Base-by-base conservation (phyloP, 2,888 invertebrate genomes). In the Diarsia brunnea region DNA sequence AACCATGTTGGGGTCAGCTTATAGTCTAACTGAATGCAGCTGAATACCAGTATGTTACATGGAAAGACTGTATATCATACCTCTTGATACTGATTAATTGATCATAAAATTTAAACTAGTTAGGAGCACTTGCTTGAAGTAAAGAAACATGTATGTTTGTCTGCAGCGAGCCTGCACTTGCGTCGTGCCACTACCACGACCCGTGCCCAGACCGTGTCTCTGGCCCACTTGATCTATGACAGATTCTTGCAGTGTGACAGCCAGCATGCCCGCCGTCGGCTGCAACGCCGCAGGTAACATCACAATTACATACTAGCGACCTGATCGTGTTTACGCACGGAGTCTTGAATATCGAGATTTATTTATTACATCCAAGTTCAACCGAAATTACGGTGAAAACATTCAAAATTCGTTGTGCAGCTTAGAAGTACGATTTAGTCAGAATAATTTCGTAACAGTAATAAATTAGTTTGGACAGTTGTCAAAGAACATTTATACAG, bases 241-340 rank as follows among this genome's bases (percentile, higher is more conserved):
- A 86, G 93, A 61, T 94, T 89, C 82, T 69, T 95, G 77, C 86
- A 81, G 3, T 95, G 95, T 81, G 94, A 95, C 47, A 95, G 91
- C 84, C 69, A 69, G 0, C 90, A 93, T 69, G 92, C 93, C 0
- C 91, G 93, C 8, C 89, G 89, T 1, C 92, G 91, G n/a, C 24
- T 93, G 38, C 87, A 89, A 12, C 86, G 91, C 2, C 93, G 93
- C 87, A 92, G 95, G 95, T 94, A 84, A 31, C 60, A 31, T 19
- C 5, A 5, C 5, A 27, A 24, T 47, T 11, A 58, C 8, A 27
- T 58, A 58, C 27, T 27, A 19, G 31, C 31, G 31, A 31, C 19
- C 38, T 38, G 38, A 38, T 38, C 8, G 8, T 38, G 38, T 38
- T 38, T 38, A 38, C 38, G 5, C 38, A 38, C 38, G 8, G 38